phyloP scores from a whole-genome alignment of 1,140 invertebrate genomes.

The Caerostris darwini region DNA sequence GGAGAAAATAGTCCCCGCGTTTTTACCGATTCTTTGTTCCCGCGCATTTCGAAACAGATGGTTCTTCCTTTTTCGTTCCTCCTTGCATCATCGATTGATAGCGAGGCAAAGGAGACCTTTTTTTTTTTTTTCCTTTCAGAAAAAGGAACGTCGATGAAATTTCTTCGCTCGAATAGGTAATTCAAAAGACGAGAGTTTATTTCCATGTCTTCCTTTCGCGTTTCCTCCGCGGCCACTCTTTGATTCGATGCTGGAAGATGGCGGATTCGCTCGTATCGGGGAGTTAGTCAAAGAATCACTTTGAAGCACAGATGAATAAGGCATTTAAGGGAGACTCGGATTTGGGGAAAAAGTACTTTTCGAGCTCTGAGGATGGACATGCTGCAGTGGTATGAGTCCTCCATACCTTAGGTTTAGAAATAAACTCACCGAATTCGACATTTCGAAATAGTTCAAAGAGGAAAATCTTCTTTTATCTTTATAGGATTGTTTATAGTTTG shows the following conservation, averaged over 20 bases:
- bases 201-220: slow-evolving; percentile 19
- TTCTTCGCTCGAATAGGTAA: neutral
- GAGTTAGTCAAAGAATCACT: slow-evolving; percentile 1
- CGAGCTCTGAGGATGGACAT: too few relatives aligned
- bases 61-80: neutral
- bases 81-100: slow-evolving; percentile 12
- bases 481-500: too few relatives aligned
- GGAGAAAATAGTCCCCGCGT: too few relatives aligned
- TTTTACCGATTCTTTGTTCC: neutral
- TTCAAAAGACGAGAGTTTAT: slow-evolving; percentile 29
- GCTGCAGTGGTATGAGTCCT: too few relatives aligned
- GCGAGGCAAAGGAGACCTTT: neutral
- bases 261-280: neutral
- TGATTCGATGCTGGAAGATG: neutral
- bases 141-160: neutral
- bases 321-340: too few relatives aligned
- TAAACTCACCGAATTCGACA: too few relatives aligned
- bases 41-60: slow-evolving; percentile 19
- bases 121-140: neutral
- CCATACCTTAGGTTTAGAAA: too few relatives aligned
- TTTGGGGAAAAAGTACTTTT: too few relatives aligned
- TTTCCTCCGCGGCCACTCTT: neutral
- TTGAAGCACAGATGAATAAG: neutral
- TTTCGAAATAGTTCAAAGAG: too few relatives aligned
- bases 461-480: too few relatives aligned